Base-by-base conservation (phyloP, 2,797 vertebrate species). In the Sebastes goodei region DNA sequence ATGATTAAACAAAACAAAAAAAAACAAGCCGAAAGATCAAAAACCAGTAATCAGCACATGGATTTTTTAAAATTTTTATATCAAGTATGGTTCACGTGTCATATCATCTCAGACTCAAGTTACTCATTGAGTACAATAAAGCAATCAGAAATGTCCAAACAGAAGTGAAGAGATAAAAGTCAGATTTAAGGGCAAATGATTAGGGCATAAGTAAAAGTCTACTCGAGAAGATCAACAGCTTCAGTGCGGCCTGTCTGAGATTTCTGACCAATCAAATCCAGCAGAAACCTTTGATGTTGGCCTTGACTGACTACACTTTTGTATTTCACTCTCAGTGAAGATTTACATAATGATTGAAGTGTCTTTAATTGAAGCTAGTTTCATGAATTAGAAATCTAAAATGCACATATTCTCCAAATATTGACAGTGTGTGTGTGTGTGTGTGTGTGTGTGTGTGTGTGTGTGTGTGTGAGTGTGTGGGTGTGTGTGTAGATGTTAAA, bases 331-430 rank as follows among this genome's bases (percentile, higher is more conserved):
- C 15, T 49, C 38, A 49, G 35, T 42, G 42, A 69, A 56, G 14
- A 78, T 85, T 87, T 77, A 60, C n/a, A 85, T 85, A 74, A 62
- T 66, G 70, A 84, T 68, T 78, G 32, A 79, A 81, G 65, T 61
- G 67, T 68, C 80, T 85, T 76, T 61, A 29, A 88, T 80, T 83
- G 32, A 6, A 72, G 21, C 49, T 55, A 20, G 62, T 81, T 72
- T 49, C 25, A 61, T 72, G 29, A 74, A 79, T 71, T 63, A 80
- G 12, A 56, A 56, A 73, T 85, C 33, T 80, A 30, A 83, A 79
- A 74, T 14, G 29, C 14, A 46, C 30, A 72, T 66, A 33, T 55
- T 53, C n/a, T 55, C 66, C 30, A 75, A 38, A 67, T 78, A 71
- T 53, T 38, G 56, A 46, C 20, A 7, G 20, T 42, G 21, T 57